Base-by-base conservation (phyloP, 2,888 invertebrate species). In the Mimumesa dahlbomi region DNA sequence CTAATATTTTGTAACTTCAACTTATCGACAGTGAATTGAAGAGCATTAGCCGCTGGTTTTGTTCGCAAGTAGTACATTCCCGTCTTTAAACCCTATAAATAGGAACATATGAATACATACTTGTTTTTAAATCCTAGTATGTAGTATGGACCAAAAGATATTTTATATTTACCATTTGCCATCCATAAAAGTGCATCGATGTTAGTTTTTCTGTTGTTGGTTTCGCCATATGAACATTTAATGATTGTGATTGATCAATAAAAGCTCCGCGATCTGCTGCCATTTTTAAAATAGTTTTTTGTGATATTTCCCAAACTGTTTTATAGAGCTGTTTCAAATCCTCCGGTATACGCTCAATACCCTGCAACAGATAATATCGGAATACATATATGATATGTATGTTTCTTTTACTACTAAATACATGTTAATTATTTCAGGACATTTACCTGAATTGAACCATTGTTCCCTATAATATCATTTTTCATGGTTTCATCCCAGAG, bases 1-100 rank as follows among this genome's bases (percentile, higher is more conserved):
- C 1, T 72, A 9, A 46, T 22, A 54, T 81, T 86, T 63, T 70
- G 87, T 19, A 94, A 87, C 82, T 93, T 94, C 0, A 92, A 91
- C 88, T 98, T 98, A 89, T 99, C 98, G 0, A 99, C 98, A 0
- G 99, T 99, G 89, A 99, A 99, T 88, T 99, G 98, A 80, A 99
- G 97, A 3, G 99, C 97, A 89, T 96, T 95, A 1, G 96, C 97
- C 0, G 99, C 99, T 4, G 99, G 97, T 88, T 98, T 98, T 0
- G 98, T 98, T 50, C 98, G 93, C 75, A 99, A 91, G 89, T 99
- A 99, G 90, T 99, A 99, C 98, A 99, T 98, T 52, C 99, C 99
- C 0, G 99, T 99, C 91, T 99, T 99, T 63, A 99, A 91, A 2
- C 99, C 99, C 93, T 93, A 82, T 2, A 76, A 71, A 69, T 18